Evolutionary conservation across 2,797 vertebrate genomes (phyloP).

Genomic region (Meriones psammophilus): DNA sequence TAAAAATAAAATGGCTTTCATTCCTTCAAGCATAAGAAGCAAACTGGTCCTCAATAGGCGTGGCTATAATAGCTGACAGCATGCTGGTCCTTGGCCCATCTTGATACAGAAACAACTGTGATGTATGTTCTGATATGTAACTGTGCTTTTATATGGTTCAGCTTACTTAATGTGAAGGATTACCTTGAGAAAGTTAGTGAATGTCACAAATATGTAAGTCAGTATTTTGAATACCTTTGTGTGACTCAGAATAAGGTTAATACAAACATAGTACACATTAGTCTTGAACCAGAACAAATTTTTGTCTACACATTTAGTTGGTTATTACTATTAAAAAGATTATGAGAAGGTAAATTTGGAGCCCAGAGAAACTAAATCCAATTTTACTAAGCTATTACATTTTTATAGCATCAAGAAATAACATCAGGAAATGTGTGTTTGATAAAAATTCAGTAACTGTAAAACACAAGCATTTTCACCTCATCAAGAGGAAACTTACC

Average conservation of each 20-base stretch:
- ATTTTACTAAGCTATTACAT: conserved; percentile 18
- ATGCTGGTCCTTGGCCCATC: background rate
- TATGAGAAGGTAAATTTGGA: conserved; percentile 45
- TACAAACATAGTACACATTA: background rate
- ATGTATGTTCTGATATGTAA: background rate
- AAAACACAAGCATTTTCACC: conserved; percentile 25
- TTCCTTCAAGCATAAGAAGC: background rate
- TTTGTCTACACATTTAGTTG: conserved; percentile 20
- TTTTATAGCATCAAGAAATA: conserved; percentile 18
- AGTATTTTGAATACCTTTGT: conserved; percentile 48
- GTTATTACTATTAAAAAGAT: background rate
- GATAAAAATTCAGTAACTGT: background rate
- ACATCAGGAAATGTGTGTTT: background rate
- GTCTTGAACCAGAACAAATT: conserved; percentile 20
- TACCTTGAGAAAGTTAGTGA: background rate
- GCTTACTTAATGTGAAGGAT: background rate
- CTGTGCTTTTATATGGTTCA: background rate
- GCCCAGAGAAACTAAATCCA: background rate
- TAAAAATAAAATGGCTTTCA: background rate
- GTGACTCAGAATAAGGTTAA: conserved; percentile 47
- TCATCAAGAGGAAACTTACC: background rate
- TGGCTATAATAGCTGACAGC: background rate
- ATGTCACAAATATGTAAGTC: conserved; percentile 22
- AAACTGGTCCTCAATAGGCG: background rate
- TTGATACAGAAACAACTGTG: background rate